Conservation (phyloP, 1,140 invertebrate species). For the Hesperophylax magnus region DNA sequence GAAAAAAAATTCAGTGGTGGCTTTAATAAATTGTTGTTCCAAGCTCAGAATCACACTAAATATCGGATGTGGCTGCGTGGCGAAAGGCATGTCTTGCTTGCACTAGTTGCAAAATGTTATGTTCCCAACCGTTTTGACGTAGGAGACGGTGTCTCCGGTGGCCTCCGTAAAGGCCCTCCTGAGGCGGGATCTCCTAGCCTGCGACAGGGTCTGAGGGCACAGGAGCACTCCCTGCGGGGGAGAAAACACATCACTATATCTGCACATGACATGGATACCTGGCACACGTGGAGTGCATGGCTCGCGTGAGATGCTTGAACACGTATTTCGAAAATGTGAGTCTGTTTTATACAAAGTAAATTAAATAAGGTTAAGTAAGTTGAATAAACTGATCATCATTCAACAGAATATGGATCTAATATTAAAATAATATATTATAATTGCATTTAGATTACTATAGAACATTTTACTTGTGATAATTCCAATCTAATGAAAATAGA, state of each 20-base stretch:
- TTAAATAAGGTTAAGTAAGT: no score
- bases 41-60: neutral
- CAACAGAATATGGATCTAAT: no score
- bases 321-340: no score
- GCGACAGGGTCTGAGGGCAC: slow-evolving; percentile 89
- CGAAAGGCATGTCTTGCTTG: slow-evolving; percentile 24
- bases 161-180: slow-evolving; percentile 90
- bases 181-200: slow-evolving; percentile 84
- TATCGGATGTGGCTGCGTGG: slow-evolving; percentile 21
- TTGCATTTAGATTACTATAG: no score
- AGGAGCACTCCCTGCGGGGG: slow-evolving; percentile 84
- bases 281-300: no score
- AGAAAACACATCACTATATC: slow-evolving; percentile 60
- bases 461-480: no score
- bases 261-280: neutral
- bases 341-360: no score
- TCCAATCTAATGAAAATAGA: no score
- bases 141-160: slow-evolving; percentile 87
- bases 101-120: slow-evolving; percentile 29
- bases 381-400: no score
- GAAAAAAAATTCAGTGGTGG: no score
- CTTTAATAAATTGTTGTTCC: neutral
- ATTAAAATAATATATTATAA: no score
- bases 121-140: slow-evolving; percentile 86
- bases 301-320: no score